These are phyloP conservation scores for Pyrocephalus nanus DNA, from an alignment of 2,797 vertebrate species.

Conservation along the genomic window DNA sequence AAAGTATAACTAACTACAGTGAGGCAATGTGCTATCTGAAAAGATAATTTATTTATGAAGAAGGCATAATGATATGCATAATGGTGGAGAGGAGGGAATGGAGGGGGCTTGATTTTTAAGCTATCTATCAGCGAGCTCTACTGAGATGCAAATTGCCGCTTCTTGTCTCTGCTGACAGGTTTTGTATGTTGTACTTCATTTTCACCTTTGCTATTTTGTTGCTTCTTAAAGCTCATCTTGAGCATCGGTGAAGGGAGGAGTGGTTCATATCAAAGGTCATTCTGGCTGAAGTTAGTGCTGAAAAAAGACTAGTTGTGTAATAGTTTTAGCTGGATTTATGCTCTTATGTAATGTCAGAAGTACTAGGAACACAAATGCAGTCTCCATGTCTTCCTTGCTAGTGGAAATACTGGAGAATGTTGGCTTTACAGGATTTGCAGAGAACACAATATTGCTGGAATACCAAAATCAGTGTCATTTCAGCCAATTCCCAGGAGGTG, in stretches of 20 bases:
- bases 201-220: background rate
- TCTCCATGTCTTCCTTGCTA: background rate
- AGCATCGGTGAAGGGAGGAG: background rate
- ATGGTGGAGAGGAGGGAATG: background rate
- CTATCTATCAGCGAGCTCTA: background rate
- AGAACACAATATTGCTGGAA: background rate
- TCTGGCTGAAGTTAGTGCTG: constrained; percentile 17
- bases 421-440: background rate
- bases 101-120: background rate
- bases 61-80: background rate
- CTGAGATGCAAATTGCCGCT: background rate
- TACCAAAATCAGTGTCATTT: background rate
- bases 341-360: background rate
- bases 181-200: background rate
- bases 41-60: background rate
- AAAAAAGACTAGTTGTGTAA: constrained; percentile 34
- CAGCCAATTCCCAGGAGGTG: background rate
- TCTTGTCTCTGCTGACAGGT: background rate
- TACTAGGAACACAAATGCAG: background rate
- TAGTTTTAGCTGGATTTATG: background rate
- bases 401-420: background rate
- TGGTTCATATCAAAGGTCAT: background rate
- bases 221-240: background rate
- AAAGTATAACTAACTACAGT: background rate
- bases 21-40: background rate